Evolutionary conservation across 2,113 vertebrate species (phyloP), one percentile per base, ranked within the genome.

Genomic region (Saguinus midas): DNA sequence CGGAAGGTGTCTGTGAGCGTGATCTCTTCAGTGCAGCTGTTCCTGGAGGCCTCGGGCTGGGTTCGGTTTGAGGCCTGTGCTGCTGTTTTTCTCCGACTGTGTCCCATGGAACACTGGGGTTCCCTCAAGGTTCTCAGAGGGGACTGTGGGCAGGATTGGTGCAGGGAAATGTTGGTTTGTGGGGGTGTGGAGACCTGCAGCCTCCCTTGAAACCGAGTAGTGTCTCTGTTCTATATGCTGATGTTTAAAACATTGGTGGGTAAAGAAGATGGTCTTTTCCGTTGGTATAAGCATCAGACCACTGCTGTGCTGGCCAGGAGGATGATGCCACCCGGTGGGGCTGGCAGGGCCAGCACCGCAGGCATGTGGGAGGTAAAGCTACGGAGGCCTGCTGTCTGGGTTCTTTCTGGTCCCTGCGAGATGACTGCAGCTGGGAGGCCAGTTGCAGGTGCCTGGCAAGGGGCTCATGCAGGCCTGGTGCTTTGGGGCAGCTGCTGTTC

Each of bases 1-100:
- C 0, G 1, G 25, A 18, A 5, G 5, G 32, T n/a, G 52, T 52
- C 2, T 1, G 4, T 3, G 13, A 61, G 45, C 27, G 45, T 0
- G 1, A 3, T 2, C 20, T 9, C 27, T 5, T 17, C 2, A 0
- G 1, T 3, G 0, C 0, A 9, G 20, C 64, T 1, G 29, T 21
- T 0, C 6, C 40, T 35, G 1, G 0, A 35, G 29, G 58, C 58
- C 76, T 7, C 5, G 45, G 12, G 45, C 50, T 5, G 23, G 23
- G 52, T 32, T 13, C 3, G 0, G 17, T 14, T 2, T 3, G 8
- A 45, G 70, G 48, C 21, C 8, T 23, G 4, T 0, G 0, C 13
- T 3, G 21, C 48, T 48, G 5, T 1, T n/a, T 32, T 43, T 57
- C 70, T 17, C 16, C 6, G 2, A n/a, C n/a, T 8, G 0, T 25